These are phyloP conservation scores for Batillaria attramentaria DNA, from an alignment of 1,140 invertebrate species.

Conservation along the genomic window DNA sequence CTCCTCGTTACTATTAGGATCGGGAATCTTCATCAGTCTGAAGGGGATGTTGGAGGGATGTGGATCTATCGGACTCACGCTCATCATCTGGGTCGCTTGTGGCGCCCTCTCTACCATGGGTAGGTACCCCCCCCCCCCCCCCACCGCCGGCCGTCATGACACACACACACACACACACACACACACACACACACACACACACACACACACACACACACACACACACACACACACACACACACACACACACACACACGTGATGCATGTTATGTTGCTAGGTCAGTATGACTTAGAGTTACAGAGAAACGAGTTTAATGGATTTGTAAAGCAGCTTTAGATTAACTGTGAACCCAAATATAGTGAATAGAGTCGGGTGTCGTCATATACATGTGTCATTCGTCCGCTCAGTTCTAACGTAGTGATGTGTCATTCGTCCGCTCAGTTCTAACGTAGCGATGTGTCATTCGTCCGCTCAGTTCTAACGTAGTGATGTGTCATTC, in stretches of 20 bases:
- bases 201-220: neutral
- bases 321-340: no score
- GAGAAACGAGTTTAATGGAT: neutral
- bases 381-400: no score
- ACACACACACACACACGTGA: neutral
- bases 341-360: no score
- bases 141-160: neutral
- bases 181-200: neutral
- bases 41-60: slow-evolving; percentile 87
- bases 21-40: slow-evolving; percentile 97
- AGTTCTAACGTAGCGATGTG: no score
- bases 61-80: slow-evolving; percentile 86
- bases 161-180: neutral
- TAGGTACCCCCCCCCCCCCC: slow-evolving; percentile 36
- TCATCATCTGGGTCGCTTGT: slow-evolving; percentile 82
- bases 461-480: no score
- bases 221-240: neutral
- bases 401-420: no score
- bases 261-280: no score
- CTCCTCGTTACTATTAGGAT: slow-evolving; percentile 72
- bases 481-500: no score
- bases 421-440: no score
- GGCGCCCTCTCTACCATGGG: slow-evolving; percentile 61
- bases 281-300: neutral
- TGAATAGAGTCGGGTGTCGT: no score